These are phyloP conservation scores for Barbus barbus DNA, from an alignment of 2,113 vertebrate species.

Conservation along the genomic window DNA sequence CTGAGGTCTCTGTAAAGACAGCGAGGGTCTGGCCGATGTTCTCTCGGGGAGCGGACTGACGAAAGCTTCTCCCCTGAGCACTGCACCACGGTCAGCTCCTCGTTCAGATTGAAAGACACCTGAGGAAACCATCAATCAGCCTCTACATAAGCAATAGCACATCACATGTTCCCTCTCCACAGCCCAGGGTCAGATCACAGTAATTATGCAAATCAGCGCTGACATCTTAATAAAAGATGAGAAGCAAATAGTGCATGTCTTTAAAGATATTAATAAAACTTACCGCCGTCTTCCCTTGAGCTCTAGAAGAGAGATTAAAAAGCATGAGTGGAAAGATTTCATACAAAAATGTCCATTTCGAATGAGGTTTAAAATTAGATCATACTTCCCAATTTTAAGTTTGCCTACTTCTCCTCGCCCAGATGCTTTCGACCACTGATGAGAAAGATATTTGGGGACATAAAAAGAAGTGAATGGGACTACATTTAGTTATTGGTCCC, in stretches of 20 bases:
- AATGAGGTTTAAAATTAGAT: background rate
- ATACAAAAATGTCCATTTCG: background rate
- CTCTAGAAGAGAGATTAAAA: slow-evolving; percentile 62
- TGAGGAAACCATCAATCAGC: slow-evolving; percentile 60
- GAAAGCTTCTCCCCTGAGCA: slow-evolving; percentile 85
- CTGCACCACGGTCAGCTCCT: slow-evolving; percentile 89
- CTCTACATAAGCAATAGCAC: background rate
- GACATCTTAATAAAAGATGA: slow-evolving; percentile 8
- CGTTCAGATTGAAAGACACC: slow-evolving; percentile 96
- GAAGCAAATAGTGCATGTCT: background rate
- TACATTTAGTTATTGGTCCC: background rate
- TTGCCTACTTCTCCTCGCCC: slow-evolving; percentile 97
- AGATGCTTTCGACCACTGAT: slow-evolving; percentile 92
- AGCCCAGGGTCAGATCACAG: background rate
- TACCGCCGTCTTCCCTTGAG: slow-evolving; percentile 77
- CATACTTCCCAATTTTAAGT: slow-evolving; percentile 93
- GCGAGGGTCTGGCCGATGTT: slow-evolving; percentile 93
- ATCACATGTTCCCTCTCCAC: background rate
- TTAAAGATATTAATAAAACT: slow-evolving; percentile 23
- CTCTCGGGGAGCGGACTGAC: slow-evolving; percentile 86
- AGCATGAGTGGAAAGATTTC: background rate
- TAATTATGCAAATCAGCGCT: slow-evolving; percentile 2
- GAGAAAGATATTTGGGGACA: slow-evolving; percentile 84
- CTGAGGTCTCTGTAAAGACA: slow-evolving; percentile 91
- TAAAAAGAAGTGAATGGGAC: slow-evolving; percentile 30